Evolutionary conservation across 2,797 vertebrate genomes (phyloP).

Genomic region (Anguilla pacifica): DNA sequence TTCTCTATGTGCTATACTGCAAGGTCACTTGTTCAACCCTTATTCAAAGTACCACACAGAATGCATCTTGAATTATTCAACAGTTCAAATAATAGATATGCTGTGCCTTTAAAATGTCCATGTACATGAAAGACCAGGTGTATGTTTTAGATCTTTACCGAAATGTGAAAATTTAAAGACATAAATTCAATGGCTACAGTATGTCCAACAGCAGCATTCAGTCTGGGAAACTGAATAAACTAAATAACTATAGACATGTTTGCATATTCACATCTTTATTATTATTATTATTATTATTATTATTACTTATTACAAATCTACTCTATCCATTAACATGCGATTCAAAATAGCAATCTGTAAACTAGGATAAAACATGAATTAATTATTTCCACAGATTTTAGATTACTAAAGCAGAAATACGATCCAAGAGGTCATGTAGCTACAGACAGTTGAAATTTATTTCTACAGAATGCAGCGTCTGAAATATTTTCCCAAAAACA

Average conservation of each 20-base stretch:
- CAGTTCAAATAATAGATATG: neutral
- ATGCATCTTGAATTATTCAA: conserved; percentile 5
- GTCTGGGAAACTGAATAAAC: neutral
- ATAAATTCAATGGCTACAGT: neutral
- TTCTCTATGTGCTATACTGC: neutral
- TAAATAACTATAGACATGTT: neutral
- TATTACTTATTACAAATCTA: conserved; percentile 15
- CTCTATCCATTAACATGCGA: neutral
- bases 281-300: neutral
- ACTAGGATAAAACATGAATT: neutral
- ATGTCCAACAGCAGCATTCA: neutral
- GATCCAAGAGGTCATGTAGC: neutral
- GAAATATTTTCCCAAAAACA: neutral
- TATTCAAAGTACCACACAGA: neutral
- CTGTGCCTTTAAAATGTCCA: neutral
- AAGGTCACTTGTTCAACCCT: neutral
- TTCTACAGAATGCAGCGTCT: neutral
- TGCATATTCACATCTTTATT: neutral
- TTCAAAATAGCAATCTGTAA: conserved; percentile 9
- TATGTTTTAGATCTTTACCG: neutral
- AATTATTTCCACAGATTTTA: neutral
- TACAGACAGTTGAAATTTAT: neutral
- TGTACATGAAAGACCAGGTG: neutral
- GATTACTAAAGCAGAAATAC: neutral
- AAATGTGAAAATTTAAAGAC: neutral